Evolutionary conservation across 2,797 vertebrate species (phyloP).

Genomic region (Avahi laniger): DNA sequence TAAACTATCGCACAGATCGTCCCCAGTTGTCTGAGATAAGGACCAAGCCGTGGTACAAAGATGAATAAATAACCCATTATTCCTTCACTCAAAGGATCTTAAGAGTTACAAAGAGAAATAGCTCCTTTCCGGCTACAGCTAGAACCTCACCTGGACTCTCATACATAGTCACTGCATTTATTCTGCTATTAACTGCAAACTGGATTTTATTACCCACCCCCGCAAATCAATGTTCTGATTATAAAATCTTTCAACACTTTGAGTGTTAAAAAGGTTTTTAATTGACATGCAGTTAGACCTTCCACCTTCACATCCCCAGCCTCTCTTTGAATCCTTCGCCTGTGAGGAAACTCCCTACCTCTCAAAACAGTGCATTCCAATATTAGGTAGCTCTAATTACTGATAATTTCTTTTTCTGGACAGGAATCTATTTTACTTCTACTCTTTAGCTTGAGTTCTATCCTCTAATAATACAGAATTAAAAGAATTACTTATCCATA

Average conservation of each 20-base stretch:
- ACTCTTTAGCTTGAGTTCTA: not conserved
- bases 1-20: not conserved
- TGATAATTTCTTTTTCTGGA: not conserved
- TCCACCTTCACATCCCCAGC: not conserved
- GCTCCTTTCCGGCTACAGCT: not conserved
- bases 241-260: not conserved
- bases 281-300: not conserved
- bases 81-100: conserved; percentile 18
- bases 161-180: not conserved
- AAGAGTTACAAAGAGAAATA: conserved; percentile 22
- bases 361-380: not conserved
- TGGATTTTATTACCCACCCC: not conserved
- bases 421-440: not conserved
- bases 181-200: not conserved
- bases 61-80: not conserved
- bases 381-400: not conserved
- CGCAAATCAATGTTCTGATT: not conserved
- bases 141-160: not conserved
- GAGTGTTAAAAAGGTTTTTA: not conserved
- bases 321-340: not conserved
- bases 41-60: not conserved
- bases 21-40: not conserved
- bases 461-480: not conserved
- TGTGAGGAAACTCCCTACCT: not conserved
- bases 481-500: conserved; percentile 4